phyloP scores from a whole-genome alignment of 2,797 vertebrate genomes.

The Tolypeutes matacus region DNA sequence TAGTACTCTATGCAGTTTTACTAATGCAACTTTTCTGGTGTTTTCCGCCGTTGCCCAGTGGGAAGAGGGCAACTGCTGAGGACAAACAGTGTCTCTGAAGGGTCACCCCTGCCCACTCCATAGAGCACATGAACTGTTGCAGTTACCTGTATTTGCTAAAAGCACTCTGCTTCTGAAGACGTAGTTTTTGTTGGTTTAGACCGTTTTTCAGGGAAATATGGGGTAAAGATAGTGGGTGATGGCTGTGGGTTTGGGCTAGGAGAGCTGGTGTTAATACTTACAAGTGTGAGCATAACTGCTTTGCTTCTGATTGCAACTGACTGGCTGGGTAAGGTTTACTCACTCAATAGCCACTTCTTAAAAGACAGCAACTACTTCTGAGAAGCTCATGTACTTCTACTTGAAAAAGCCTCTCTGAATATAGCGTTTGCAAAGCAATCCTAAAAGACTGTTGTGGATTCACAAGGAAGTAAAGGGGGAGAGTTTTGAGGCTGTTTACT shows the following conservation, averaged over 20 bases:
- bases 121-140: not conserved
- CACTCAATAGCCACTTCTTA: not conserved
- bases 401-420: conserved; percentile 31
- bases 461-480: not conserved
- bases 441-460: conserved; percentile 30
- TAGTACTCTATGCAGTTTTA: conserved; percentile 4
- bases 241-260: conserved; percentile 16
- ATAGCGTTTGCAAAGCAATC: conserved; percentile 28
- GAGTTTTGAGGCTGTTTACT: conserved; percentile 45
- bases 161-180: not conserved
- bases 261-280: not conserved
- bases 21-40: not conserved
- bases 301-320: not conserved
- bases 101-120: not conserved
- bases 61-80: not conserved
- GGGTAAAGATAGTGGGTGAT: not conserved
- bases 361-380: conserved; percentile 22
- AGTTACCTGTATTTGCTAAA: not conserved
- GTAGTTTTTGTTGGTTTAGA: conserved; percentile 44
- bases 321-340: not conserved
- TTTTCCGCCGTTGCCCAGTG: not conserved
- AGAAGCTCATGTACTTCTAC: conserved; percentile 15
- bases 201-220: not conserved
- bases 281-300: not conserved
- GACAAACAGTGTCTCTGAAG: not conserved